These are phyloP conservation scores for Drosophila sucinea DNA, from an alignment of 1,140 invertebrate species.

Conservation along the genomic window DNA sequence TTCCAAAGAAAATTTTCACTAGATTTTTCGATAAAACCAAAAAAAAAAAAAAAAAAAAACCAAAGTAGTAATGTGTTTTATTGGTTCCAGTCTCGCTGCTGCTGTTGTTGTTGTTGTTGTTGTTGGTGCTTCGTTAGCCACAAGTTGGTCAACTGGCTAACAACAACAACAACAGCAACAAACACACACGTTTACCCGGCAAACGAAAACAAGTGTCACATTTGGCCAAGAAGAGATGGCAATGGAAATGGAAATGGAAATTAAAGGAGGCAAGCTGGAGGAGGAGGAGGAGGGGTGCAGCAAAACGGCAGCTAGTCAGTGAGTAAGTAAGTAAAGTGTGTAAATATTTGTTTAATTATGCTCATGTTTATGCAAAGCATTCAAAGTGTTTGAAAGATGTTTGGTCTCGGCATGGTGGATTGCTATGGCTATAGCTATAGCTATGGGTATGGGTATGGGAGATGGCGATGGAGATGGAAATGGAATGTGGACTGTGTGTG, in stretches of 20 bases:
- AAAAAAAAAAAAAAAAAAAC: neutral
- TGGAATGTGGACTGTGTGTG: conserved; percentile 59
- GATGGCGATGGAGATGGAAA: neutral
- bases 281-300: neutral
- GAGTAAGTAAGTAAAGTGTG: conserved; percentile 66
- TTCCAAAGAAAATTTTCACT: conserved; percentile 44
- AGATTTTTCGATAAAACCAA: conserved; percentile 20
- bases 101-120: neutral
- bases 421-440: no score
- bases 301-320: conserved; percentile 44
- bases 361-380: conserved; percentile 71
- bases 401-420: neutral
- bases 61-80: conserved; percentile 5
- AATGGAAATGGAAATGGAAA: neutral
- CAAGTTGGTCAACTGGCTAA: conserved; percentile 58
- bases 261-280: neutral
- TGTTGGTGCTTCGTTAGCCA: conserved; percentile 45
- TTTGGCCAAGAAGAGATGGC: conserved; percentile 16
- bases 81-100: conserved; percentile 6
- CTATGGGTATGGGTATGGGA: neutral
- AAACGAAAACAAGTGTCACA: conserved; percentile 60
- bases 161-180: conserved; percentile 26
- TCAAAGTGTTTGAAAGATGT: conserved; percentile 45
- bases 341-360: conserved; percentile 81
- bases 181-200: conserved; percentile 35